Conservation (phyloP, 2,113 vertebrate genomes). For the Hemicordylus capensis region DNA sequence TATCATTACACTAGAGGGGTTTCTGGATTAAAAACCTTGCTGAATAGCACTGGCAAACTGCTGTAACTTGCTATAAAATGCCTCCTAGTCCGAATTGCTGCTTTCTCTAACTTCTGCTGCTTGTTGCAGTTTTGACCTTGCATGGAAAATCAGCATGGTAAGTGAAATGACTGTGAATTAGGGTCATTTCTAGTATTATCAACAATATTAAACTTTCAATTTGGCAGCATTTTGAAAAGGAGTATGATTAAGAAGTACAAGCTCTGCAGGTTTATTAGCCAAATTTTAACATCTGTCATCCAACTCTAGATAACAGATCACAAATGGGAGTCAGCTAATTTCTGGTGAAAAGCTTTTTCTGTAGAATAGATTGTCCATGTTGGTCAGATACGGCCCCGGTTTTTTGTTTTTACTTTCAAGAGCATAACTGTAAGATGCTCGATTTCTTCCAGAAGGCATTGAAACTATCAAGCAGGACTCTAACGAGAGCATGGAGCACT, state of each 20-base stretch:
- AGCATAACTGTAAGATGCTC: not conserved
- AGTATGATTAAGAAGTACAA: not conserved
- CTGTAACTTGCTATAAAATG: not conserved
- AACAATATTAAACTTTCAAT: not conserved
- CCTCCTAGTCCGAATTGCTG: not conserved
- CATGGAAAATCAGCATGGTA: not conserved
- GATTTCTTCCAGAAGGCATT: constrained; percentile 11
- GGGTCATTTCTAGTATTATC: not conserved
- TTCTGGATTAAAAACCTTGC: not conserved
- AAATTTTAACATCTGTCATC: not conserved
- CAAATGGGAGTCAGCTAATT: not conserved
- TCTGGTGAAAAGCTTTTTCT: not conserved
- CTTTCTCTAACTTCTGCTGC: not conserved
- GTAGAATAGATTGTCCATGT: not conserved
- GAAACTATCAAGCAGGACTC: not conserved
- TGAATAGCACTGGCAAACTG: not conserved
- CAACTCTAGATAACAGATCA: not conserved
- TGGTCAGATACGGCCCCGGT: not conserved
- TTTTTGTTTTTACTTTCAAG: not conserved
- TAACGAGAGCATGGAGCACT: not conserved
- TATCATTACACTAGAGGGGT: not conserved
- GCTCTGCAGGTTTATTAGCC: not conserved
- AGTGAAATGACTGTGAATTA: not conserved
- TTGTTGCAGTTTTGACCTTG: not conserved
- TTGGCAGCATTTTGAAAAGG: constrained; percentile 1